Conservation (phyloP, 2,888 invertebrate genomes). For the Coleophora deauratella region DNA sequence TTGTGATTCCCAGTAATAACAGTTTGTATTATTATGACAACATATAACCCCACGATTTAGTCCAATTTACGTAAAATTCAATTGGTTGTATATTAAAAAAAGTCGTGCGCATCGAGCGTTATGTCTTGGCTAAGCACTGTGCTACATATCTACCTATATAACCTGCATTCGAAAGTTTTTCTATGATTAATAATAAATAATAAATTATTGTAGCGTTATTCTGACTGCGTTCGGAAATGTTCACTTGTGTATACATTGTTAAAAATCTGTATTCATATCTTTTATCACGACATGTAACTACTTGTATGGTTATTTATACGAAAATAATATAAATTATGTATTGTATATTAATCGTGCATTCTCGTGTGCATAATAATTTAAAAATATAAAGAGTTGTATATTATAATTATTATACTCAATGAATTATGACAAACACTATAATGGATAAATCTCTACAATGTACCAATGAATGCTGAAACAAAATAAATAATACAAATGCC, state of each 20-base stretch:
- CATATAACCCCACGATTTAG: conserved; percentile 45
- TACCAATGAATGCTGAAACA: conserved; percentile 69
- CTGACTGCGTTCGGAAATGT: conserved; percentile 67
- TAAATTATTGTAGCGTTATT: conserved; percentile 56
- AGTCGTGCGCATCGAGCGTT: conserved; percentile 44
- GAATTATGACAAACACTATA: conserved; percentile 58
- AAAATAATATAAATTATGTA: conserved; percentile 53
- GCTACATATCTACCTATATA: conserved; percentile 67
- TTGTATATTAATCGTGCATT: conserved; percentile 66
- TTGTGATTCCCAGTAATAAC: conserved; percentile 59
- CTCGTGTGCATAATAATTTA: conserved; percentile 57
- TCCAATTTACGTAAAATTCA: conserved; percentile 23
- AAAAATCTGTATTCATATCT: conserved; percentile 67
- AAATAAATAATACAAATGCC: conserved; percentile 72
- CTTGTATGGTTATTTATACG: conserved; percentile 66
- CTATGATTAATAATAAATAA: conserved; percentile 50
- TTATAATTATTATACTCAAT: conserved; percentile 42
- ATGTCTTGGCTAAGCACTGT: conserved; percentile 58
- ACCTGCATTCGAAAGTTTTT: conserved; percentile 58
- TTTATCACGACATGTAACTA: conserved; percentile 60
- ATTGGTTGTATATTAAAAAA: conserved; percentile 10
- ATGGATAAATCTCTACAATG: conserved; percentile 66
- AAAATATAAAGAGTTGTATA: conserved; percentile 66
- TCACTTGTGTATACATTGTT: conserved; percentile 73
- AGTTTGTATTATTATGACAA: conserved; percentile 33